Base-by-base conservation (phyloP, 2,888 invertebrate genomes). In the Cerceris ruficornis region DNA sequence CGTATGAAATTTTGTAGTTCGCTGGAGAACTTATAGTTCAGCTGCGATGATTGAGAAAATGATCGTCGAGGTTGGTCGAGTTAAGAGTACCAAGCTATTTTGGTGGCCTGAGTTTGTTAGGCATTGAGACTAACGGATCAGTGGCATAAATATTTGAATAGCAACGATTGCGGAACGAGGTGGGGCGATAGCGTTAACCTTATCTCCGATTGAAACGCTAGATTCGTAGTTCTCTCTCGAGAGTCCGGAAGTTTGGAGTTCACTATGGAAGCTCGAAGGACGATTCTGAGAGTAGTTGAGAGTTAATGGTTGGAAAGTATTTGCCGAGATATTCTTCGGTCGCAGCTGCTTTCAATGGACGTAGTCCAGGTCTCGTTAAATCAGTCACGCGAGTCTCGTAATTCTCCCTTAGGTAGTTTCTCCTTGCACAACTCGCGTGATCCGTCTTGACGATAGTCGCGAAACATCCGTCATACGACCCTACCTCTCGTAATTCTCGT, bases 391-490 rank as follows among this genome's bases (percentile, higher is more conserved):
- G 50, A 50, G 28, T 7, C 17, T 6, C 28, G 42, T 17, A 61
- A 42, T 61, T 43, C 7, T 28, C n/a, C 49, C 46, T 11, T 14
- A 7, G 41, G 6, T 11, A 17, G 41, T 39, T n/a, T 7, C n/a
- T 39, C n/a, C 8, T 57, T 57, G 39, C 55, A 9, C n/a, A n/a
- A 46, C 46, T 46, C 46, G n/a, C 50, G 50, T 50, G 50, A 50
- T 50, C 50, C 42, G 14, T 46, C 60, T n/a, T 28, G 60, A 28
- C 60, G 60, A 43, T 9, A 43, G 15, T 61, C 46, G 46, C 46
- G 46, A 61, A 42, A 61, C 43, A 11, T 15, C 43, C 28, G 60
- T 46, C 46, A 59, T 17, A 17, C 46, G 60, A 61, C 17, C n/a
- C 60, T 46, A 14, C 46, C 17, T 7, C 28, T 46, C 60, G n/a